Base-by-base conservation (phyloP, 2,888 invertebrate species). In the Mellilla xanthometata region DNA sequence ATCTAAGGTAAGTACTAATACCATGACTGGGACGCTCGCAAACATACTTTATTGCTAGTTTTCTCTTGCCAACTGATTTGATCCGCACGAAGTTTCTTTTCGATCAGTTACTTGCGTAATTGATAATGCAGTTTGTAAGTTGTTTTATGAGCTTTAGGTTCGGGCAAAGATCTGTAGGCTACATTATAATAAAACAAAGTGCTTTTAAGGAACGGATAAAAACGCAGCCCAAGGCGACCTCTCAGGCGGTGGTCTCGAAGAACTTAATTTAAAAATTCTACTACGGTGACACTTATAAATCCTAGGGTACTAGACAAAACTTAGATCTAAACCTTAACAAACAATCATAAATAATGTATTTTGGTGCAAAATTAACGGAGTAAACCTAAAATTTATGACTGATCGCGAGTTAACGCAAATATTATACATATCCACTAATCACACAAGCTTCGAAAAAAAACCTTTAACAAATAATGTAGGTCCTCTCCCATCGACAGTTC, bases 261-360 rank as follows among this genome's bases (percentile, higher is more conserved):
- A 87, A 88, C 80, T 82, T 85, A 85, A 82, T 74, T 75, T 54
- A 76, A 73, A 69, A 76, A 72, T 74, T 79, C 70, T 65, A 82
- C 87, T 88, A 88, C 86, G 72, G 85, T 84, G 88, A 87, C 81
- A 86, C 86, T 84, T 88, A 87, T 76, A 72, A 81, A 65, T 73
- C 75, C 82, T 86, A 87, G 77, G 75, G 80, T 77, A 82, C 83
- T 85, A 87, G 78, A 85, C 82, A 70, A 84, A 87, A 87, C 85
- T 88, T 88, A 87, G 67, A 73, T 49, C 86, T 86, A 87, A 24
- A 61, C 72, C 64, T 75, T 80, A 84, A 81, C 71, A 62, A 79
- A 76, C 68, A 76, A 77, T 67, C 78, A 82, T 77, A 81, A 84
- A 81, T 78, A 39, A 49, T 44, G 43, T 52, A 79, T 78, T 76